Evolutionary conservation across 2,113 vertebrate genomes (phyloP), one percentile per base, ranked within the genome.

Genomic region (Centropus unirufus): DNA sequence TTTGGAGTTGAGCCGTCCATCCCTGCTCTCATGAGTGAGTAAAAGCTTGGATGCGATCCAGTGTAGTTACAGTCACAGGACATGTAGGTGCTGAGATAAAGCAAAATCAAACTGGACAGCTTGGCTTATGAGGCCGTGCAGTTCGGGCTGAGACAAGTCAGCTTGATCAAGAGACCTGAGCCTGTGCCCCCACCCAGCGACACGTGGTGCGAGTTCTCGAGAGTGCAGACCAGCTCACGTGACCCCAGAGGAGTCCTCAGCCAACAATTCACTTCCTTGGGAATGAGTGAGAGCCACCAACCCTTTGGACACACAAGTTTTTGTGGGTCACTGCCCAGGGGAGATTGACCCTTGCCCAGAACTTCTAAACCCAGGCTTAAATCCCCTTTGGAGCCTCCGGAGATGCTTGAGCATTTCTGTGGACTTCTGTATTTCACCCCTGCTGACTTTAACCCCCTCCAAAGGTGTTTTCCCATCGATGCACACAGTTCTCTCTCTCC

Each of bases 301-400:
- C 29, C 68, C 64, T 89, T 66, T 74, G 80, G 64, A 74, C 18
- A 14, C 30, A 15, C 1, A 0, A 32, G 51, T 22, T 61, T 61
- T 58, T 27, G 40, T 79, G 82, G 59, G 8, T 72, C 30, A 21
- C 32, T 64, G 40, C 59, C 52, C 66, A 51, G 66, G 30, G n/a
- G 13, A 91, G 51, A 44, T 12, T 76, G 77, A 87, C 36, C 93
- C 49, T 95, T 93, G 84, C 58, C 74, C 91, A 76, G 93, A 85
- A n/a, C 40, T 51, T 42, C 82, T 54, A 64, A 21, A 34, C 6
- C 3, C 46, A 14, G 58, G 77, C 26, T 2, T 27, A 51, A 70
- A 40, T 52, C 19, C 73, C 69, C 36, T 74, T 16, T 47, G 59
- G 74, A 73, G 47, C 68, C 72, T 80, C 39, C 24, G 0, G 2